These are phyloP conservation scores for Melanerpes aurifrons DNA, from an alignment of 2,113 vertebrate genomes.

Conservation along the genomic window DNA sequence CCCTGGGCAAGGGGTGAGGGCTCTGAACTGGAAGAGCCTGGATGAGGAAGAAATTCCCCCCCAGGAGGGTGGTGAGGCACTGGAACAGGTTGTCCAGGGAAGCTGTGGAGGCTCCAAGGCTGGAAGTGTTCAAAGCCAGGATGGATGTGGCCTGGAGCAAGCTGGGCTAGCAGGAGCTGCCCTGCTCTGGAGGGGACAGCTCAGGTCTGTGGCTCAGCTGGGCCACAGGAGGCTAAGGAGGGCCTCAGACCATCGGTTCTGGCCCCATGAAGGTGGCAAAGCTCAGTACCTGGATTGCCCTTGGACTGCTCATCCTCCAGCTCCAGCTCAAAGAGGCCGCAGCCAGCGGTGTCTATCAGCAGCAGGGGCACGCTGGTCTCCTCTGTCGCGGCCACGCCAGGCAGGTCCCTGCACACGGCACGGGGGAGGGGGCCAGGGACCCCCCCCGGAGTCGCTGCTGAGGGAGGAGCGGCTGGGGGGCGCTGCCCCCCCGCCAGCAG, in stretches of 20 bases:
- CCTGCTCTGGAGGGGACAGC: neutral
- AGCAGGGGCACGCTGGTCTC: conserved; percentile 86
- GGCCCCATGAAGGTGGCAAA: accelerated
- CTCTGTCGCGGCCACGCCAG: conserved; percentile 80
- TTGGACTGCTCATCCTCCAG: conserved; percentile 89
- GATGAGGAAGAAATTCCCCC: too few species aligned
- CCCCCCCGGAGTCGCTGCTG: accelerated
- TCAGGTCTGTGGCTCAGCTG: neutral
- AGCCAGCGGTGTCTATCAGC: conserved; percentile 92
- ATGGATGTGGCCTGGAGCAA: too few species aligned
- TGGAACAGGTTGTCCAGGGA: too few species aligned
- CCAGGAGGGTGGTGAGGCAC: too few species aligned
- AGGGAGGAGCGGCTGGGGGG: neutral
- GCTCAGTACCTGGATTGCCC: conserved; percentile 85
- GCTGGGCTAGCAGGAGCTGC: too few species aligned
- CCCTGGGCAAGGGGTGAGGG: too few species aligned
- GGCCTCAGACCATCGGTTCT: neutral
- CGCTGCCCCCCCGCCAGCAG: neutral
- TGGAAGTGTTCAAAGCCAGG: too few species aligned
- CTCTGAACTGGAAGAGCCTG: too few species aligned
- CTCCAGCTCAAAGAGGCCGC: conserved; percentile 90
- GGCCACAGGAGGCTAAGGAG: neutral
- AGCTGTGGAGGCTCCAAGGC: too few species aligned
- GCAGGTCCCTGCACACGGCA: conserved; percentile 83
- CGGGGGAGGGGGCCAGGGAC: neutral